A percentile compares a stretch with the other conserved stretches of the same genome.
Evolutionary conservation across 2,888 invertebrate genomes (phyloP).

Genomic region (Aelia acuminata): DNA sequence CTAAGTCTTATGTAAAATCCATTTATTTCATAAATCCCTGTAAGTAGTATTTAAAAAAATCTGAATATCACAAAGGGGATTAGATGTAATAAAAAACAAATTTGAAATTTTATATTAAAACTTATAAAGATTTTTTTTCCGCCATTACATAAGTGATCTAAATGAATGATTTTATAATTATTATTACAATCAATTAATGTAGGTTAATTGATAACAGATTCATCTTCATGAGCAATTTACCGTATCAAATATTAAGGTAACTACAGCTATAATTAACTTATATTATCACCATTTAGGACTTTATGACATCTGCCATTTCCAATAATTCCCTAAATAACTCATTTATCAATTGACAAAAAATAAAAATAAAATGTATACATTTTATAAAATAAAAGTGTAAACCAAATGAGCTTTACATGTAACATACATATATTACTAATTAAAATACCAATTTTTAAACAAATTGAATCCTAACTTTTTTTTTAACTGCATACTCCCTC

Average conservation of each 20-base stretch:
- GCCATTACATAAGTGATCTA: neutral
- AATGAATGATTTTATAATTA: neutral
- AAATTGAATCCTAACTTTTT: neutral
- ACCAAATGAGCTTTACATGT: neutral
- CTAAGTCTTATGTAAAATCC: neutral
- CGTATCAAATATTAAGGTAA: constrained; percentile 17
- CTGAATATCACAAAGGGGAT: constrained; percentile 1
- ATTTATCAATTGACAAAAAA: neutral
- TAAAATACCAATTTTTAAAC: neutral
- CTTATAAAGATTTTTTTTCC: neutral
- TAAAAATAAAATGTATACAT: neutral
- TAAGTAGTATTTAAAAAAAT: neutral
- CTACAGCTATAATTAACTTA: constrained; percentile 4
- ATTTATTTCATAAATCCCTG: neutral
- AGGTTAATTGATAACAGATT: constrained; percentile 25
- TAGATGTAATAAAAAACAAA: neutral
- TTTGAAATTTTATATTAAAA: neutral
- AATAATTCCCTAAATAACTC: neutral
- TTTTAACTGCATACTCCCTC: neutral
- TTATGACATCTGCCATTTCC: neutral
- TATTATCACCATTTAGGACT: neutral
- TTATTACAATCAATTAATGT: neutral
- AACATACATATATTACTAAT: neutral
- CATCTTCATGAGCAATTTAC: neutral
- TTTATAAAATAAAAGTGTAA: neutral